Conservation (phyloP, 2,797 vertebrate species). For the Eleutherodactylus coqui region DNA sequence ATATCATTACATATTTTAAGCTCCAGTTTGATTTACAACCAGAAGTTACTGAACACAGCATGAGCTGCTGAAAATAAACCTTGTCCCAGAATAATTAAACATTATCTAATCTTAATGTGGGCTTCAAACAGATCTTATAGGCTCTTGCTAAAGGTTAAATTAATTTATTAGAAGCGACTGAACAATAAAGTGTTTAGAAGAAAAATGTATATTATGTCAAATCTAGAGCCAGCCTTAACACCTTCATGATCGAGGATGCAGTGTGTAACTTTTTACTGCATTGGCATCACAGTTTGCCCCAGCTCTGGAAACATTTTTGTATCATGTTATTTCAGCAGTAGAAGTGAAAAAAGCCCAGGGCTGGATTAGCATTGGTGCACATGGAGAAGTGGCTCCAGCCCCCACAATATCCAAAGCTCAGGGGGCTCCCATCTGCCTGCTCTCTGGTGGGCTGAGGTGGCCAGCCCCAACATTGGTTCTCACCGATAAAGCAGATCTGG, state of each 20-base stretch:
- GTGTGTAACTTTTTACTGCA: neutral
- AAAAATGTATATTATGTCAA: conserved; percentile 29
- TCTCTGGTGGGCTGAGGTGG: no score
- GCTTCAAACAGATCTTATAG: conserved; percentile 47
- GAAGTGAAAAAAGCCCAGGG: no score
- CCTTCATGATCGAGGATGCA: neutral
- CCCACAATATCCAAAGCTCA: no score
- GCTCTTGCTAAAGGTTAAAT: conserved; percentile 56
- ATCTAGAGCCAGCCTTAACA: neutral
- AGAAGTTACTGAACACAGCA: conserved; percentile 57
- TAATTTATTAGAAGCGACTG: conserved; percentile 52
- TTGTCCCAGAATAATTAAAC: conserved; percentile 59
- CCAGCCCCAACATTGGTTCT: no score
- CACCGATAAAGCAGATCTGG: no score
- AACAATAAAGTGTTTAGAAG: conserved; percentile 46
- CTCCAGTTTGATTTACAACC: conserved; percentile 60
- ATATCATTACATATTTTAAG: conserved; percentile 64
- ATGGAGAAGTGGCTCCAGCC: no score
- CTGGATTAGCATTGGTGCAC: no score
- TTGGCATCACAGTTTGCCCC: neutral
- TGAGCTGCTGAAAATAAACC: conserved; percentile 61
- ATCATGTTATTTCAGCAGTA: neutral
- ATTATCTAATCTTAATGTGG: conserved; percentile 59
- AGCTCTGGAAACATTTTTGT: neutral
- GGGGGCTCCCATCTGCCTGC: no score